phyloP scores from a whole-genome alignment of 2,113 vertebrate species.

The Cryptomyrus ogoouensis region DNA sequence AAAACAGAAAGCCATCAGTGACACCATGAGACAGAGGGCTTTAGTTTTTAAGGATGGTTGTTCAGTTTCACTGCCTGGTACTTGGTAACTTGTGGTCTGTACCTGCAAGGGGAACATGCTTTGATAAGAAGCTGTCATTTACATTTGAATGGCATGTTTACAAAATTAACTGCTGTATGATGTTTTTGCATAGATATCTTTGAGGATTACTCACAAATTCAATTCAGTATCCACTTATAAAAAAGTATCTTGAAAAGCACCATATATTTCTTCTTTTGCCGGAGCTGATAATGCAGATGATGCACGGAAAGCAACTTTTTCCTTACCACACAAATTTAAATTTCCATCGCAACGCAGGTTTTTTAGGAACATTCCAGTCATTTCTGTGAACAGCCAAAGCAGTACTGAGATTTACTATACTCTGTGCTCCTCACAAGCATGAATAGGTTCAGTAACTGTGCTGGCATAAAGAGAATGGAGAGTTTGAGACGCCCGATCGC shows the following conservation, averaged over 20 bases:
- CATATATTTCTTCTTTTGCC: not conserved
- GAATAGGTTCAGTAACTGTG: not conserved
- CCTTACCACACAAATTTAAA: not conserved
- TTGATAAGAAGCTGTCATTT: not conserved
- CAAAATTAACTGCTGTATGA: not conserved
- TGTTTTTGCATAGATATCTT: not conserved
- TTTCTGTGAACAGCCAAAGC: not conserved
- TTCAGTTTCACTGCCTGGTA: not conserved
- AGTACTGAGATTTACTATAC: not conserved
- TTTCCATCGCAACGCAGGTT: not conserved
- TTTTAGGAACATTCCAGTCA: not conserved
- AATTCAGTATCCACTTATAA: not conserved
- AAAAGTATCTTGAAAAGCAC: not conserved
- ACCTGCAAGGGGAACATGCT: not conserved
- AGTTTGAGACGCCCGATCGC: too few relatives aligned
- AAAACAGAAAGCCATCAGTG: not conserved
- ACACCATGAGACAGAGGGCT: not conserved
- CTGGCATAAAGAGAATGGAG: not conserved
- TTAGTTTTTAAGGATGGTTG: not conserved
- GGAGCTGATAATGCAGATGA: not conserved
- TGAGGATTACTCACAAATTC: not conserved
- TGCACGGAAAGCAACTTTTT: not conserved
- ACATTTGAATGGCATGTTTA: not conserved
- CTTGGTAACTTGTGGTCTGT: not conserved
- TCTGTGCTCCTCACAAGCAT: not conserved